These are phyloP conservation scores for Eurystomus glaucurus DNA, from an alignment of 2,797 vertebrate species.

Conservation along the genomic window DNA sequence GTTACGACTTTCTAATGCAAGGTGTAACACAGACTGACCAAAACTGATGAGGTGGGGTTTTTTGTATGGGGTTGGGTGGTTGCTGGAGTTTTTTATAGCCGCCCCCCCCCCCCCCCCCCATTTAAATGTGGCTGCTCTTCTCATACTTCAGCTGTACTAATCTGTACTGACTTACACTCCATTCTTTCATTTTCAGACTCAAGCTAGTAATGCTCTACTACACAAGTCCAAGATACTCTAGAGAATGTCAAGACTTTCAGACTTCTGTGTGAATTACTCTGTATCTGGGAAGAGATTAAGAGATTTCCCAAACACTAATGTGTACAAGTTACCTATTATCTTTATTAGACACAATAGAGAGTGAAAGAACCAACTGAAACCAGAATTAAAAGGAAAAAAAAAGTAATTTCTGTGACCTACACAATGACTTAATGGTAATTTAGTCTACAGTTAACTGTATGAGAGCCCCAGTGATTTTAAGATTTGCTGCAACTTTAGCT, in stretches of 20 bases:
- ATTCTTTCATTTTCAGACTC: neutral
- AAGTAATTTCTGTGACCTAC: neutral
- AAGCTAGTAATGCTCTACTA: neutral
- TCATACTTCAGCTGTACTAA: neutral
- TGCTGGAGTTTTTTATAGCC: neutral
- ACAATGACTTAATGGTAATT: neutral
- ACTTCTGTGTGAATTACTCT: neutral
- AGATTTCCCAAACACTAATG: neutral
- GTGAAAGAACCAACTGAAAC: neutral
- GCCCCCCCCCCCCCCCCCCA: accelerated
- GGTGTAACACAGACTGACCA: neutral
- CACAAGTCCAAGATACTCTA: neutral
- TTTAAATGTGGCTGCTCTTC: neutral
- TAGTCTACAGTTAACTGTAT: neutral
- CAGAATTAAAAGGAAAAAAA: neutral
- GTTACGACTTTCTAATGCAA: neutral
- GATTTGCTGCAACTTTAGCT: neutral
- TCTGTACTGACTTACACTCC: neutral
- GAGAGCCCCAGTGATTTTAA: neutral
- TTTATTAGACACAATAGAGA: neutral
- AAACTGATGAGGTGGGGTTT: accelerated
- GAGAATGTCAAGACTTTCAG: neutral
- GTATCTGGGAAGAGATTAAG: neutral
- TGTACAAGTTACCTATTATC: neutral
- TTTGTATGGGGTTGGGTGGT: neutral